These are phyloP conservation scores for Erannis defoliaria DNA, from an alignment of 2,888 invertebrate species.

Conservation along the genomic window DNA sequence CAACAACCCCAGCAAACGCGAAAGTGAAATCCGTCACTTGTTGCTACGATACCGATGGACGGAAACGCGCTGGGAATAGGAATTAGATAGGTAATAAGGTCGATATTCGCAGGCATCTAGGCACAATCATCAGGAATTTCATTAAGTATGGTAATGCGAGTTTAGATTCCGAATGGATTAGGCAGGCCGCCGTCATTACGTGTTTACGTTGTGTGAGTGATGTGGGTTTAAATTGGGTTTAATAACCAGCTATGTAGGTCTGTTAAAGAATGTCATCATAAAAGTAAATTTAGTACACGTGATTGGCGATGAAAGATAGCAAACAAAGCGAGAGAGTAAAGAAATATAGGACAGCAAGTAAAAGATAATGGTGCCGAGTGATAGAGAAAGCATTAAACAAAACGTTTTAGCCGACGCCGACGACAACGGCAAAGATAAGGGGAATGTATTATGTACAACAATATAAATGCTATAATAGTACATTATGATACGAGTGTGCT, in stretches of 20 bases:
- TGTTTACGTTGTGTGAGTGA: constrained; percentile 25
- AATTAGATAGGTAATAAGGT: constrained; percentile 56
- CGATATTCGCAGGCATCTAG: constrained; percentile 46
- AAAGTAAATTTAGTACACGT: background rate
- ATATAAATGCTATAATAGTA: too few relatives aligned
- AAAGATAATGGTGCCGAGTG: background rate
- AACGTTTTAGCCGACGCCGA: background rate
- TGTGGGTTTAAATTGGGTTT: constrained; percentile 14
- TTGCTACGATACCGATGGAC: constrained; percentile 65
- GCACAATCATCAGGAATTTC: constrained; percentile 36
- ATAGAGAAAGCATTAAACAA: background rate
- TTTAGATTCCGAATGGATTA: constrained; percentile 40
- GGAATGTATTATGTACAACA: too few relatives aligned
- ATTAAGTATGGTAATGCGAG: constrained; percentile 43
- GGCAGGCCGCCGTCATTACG: constrained; percentile 21
- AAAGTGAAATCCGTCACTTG: constrained; percentile 80
- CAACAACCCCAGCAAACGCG: constrained; percentile 63
- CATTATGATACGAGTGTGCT: too few relatives aligned
- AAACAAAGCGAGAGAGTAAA: background rate
- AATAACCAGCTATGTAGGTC: constrained; percentile 9
- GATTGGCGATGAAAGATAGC: background rate
- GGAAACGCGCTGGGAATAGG: constrained; percentile 61
- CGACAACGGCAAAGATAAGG: too few relatives aligned
- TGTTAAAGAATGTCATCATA: background rate
- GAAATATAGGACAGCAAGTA: background rate